phyloP scores from a whole-genome alignment of 2,888 invertebrate species.

The Drosophila melanosoma region DNA sequence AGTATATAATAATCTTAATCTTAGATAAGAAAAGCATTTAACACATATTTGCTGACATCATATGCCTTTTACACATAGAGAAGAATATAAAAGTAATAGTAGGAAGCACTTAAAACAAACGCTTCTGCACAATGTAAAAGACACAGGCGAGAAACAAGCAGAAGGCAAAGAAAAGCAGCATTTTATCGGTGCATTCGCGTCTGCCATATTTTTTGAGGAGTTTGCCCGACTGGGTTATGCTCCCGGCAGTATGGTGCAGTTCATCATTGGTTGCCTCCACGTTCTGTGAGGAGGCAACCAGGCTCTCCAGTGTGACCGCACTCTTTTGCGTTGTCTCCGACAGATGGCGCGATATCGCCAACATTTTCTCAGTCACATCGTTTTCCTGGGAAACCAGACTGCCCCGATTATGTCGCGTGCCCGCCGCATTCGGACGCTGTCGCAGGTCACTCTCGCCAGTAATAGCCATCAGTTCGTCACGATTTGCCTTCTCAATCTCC shows the following conservation, averaged over 20 bases:
- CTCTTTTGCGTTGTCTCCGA: slow-evolving; percentile 95
- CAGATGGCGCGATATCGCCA: slow-evolving; percentile 93
- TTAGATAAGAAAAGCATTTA: slow-evolving; percentile 46
- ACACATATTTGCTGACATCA: slow-evolving; percentile 25
- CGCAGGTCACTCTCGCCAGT: slow-evolving; percentile 86
- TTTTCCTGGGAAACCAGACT: slow-evolving; percentile 84
- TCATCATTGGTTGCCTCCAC: slow-evolving; percentile 93
- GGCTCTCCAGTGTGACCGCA: slow-evolving; percentile 92
- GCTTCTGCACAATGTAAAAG: slow-evolving; percentile 95
- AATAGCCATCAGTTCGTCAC: slow-evolving; percentile 89
- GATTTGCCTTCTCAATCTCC: slow-evolving; percentile 91
- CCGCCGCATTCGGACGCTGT: slow-evolving; percentile 85
- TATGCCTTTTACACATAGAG: slow-evolving; percentile 17
- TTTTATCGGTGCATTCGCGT: slow-evolving; percentile 97
- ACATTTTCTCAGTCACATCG: slow-evolving; percentile 93
- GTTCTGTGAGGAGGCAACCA: slow-evolving; percentile 89
- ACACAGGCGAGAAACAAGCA: slow-evolving; percentile 95
- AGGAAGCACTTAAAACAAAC: slow-evolving; percentile 88
- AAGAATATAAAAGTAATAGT: neutral
- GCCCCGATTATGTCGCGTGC: slow-evolving; percentile 87
- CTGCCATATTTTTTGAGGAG: slow-evolving; percentile 96
- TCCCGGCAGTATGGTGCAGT: slow-evolving; percentile 93
- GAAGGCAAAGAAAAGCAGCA: slow-evolving; percentile 94
- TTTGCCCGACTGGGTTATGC: slow-evolving; percentile 95
- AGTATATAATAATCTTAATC: slow-evolving; percentile 23